Evolutionary conservation across 2,113 vertebrate genomes (phyloP).

Genomic region (Euleptes europaea): DNA sequence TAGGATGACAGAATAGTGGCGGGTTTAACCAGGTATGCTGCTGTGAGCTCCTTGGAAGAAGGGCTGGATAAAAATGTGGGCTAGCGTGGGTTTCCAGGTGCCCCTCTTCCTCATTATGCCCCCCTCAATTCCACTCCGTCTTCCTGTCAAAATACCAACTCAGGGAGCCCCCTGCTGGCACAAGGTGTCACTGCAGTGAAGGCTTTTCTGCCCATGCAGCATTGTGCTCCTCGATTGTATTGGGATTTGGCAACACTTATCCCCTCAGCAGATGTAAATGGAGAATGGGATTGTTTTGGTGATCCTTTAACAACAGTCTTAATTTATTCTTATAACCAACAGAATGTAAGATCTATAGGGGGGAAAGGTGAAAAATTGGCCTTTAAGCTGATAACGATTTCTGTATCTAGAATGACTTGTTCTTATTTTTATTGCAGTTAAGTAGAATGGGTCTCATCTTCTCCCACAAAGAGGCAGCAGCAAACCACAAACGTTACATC

Average conservation of each 20-base stretch:
- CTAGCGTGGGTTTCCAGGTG: too few relatives aligned
- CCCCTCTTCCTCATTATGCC: too few relatives aligned
- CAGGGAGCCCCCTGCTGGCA: too few relatives aligned
- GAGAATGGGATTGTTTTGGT: background rate
- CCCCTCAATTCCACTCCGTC: too few relatives aligned
- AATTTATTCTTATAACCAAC: background rate
- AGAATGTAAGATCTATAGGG: background rate
- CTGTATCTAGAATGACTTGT: conserved; percentile 7
- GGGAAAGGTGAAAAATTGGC: background rate
- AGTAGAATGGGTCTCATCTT: conserved; percentile 51
- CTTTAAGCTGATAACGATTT: background rate
- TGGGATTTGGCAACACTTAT: background rate
- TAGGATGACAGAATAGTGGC: too few relatives aligned
- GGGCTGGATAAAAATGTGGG: too few relatives aligned
- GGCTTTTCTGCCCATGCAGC: background rate
- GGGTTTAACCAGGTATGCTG: too few relatives aligned
- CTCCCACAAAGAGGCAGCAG: conserved; percentile 46
- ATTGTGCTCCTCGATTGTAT: background rate
- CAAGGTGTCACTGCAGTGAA: too few relatives aligned
- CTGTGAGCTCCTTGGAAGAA: too few relatives aligned
- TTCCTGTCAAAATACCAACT: too few relatives aligned
- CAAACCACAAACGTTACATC: conserved; percentile 12
- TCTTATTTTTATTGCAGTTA: conserved; percentile 44
- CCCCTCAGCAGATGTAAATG: background rate
- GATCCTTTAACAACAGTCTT: background rate